phyloP scores from a whole-genome alignment of 1,140 invertebrate species.

The Leucophenga varia region DNA sequence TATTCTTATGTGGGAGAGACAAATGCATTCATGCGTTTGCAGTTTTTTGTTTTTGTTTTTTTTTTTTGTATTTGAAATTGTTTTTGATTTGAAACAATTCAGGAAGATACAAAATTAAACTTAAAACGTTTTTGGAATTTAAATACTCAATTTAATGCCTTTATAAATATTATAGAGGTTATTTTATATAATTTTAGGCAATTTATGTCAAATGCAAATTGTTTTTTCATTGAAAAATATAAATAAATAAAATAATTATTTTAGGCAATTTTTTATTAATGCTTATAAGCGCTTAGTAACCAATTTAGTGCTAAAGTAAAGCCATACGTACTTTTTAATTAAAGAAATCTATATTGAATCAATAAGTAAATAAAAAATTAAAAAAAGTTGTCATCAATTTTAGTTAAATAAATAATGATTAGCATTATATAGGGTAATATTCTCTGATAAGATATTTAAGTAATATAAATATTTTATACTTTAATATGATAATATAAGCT shows the following conservation, averaged over 20 bases:
- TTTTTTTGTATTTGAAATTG: not conserved
- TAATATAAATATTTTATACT: not conserved
- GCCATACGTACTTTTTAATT: no score
- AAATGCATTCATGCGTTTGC: not conserved
- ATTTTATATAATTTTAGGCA: no score
- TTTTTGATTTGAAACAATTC: not conserved
- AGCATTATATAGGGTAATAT: not conserved
- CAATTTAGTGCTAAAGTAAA: no score
- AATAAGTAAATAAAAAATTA: not conserved
- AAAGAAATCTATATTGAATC: not conserved
- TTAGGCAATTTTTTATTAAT: no score
- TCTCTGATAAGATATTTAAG: not conserved
- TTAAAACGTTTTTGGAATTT: not conserved
- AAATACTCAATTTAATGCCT: not conserved
- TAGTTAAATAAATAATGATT: not conserved
- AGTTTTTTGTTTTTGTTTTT: slow-evolving; percentile 1
- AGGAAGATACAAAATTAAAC: not conserved
- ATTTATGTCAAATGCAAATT: no score
- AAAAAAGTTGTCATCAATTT: not conserved
- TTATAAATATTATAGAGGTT: not conserved
- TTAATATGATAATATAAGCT: not conserved
- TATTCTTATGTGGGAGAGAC: no score
- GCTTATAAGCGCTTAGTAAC: no score
- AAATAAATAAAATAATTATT: no score
- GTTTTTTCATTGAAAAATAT: no score